These are phyloP conservation scores for Bimastos eiseni DNA, from an alignment of 2,888 invertebrate genomes.

Conservation along the genomic window DNA sequence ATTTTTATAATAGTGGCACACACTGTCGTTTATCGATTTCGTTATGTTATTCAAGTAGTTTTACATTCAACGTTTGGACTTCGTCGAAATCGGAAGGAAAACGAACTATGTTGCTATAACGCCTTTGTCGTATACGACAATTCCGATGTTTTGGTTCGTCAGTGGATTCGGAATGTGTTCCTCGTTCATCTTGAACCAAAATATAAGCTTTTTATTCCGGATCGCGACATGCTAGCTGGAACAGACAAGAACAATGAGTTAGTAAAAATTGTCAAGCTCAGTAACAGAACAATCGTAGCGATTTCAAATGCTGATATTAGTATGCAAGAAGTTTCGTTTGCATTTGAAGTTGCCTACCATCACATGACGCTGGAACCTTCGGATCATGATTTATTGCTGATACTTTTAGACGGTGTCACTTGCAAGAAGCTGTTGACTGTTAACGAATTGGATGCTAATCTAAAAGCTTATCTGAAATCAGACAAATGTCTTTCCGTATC, in stretches of 20 bases:
- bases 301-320: not conserved
- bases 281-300: not conserved
- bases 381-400: not conserved
- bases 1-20: not conserved
- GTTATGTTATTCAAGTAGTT: slow-evolving; percentile 8
- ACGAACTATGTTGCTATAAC: not conserved
- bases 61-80: not conserved
- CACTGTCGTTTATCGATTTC: not conserved
- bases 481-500: not conserved
- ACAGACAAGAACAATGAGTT: not conserved
- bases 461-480: not conserved
- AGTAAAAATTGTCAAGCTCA: not conserved
- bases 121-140: not conserved
- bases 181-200: not conserved
- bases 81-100: not conserved
- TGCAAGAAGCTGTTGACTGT: not conserved
- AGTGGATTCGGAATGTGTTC: not conserved
- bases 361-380: not conserved
- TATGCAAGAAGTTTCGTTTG: not conserved
- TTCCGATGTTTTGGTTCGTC: not conserved
- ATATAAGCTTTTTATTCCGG: not conserved
- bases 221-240: not conserved
- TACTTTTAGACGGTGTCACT: not conserved
- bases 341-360: not conserved
- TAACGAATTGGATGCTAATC: not conserved